Base-by-base conservation (phyloP, 2,888 invertebrate genomes). In the Euplexia lucipara region DNA sequence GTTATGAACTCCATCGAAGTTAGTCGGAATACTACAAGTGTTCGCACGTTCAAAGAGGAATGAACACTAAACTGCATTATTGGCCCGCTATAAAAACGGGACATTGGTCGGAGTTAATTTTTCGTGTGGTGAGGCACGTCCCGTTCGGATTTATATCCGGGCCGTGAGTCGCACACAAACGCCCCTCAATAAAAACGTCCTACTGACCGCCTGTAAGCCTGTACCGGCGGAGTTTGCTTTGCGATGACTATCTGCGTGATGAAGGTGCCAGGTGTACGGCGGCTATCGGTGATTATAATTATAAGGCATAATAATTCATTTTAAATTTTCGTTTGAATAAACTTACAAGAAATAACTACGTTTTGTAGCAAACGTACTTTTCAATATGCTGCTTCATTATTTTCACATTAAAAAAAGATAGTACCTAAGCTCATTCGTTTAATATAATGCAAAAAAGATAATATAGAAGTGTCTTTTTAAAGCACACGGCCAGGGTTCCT, bases 61-160 rank as follows among this genome's bases (percentile, higher is more conserved):
- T 82, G 85, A 82, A 78, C 83, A 83, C 81, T 84, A 83, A 86
- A 86, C 81, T 85, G 83, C 83, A 85, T 86, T 88, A 89, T 88
- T 84, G 85, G 82, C 77, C 77, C 41, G 78, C 82, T 79, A 84
- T 89, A 87, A 87, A 90, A 90, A 87, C 83, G 75, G 85, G 79
- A 87, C 87, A 87, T 85, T 73, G 87, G 82, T 76, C 74, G 79
- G 79, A 89, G 88, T 90, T 88, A 91, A 90, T 91, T 91, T 90
- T 90, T 91, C 87, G 87, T 88, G 85, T 82, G 85, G 87, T 81
- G 75, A 84, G 82, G 82, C 88, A 90, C 90, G 88, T 85, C 81
- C 83, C 80, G 78, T 70, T 70, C 67, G 81, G 88, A 91, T 91
- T 92, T 91, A 92, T 91, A 86, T 83, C 78, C 79, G 74, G 77